Base-by-base conservation (phyloP, 2,113 vertebrate species). In the Syngnathoides biaculeatus region DNA sequence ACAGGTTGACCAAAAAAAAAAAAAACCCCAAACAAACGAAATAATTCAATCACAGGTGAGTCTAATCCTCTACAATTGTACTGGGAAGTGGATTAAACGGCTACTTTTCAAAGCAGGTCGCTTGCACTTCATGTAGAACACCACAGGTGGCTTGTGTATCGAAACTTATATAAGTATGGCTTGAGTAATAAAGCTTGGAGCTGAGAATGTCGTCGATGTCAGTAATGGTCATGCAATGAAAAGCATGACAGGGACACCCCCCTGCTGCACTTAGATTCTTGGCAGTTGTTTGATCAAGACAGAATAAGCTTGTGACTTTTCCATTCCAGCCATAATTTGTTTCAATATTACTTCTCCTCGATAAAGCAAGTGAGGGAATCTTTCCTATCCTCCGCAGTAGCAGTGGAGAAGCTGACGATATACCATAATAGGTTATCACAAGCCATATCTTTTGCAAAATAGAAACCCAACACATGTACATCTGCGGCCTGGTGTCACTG, bases 281-380 rank as follows among this genome's bases (percentile, higher is more conserved):
- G 94, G 94, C 96, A 95, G 95, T 74, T 88, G 90, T 94, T 95
- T 97, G 94, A 99, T 98, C 96, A 97, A 96, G 94, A 95, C 88
- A 90, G 94, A 96, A 98, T 95, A 95, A 97, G 94, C 91, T 89
- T 92, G 93, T 95, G 96, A 97, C 96, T 99, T 99, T 98, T 96
- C 97, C 97, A 97, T 99, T 98, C 94, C 94, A 86, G 93, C 93
- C 94, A 96, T 97, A 97, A 99, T 99, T 98, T 98, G 95, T 98
- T 98, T 96, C 95, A 93, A 94, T 99, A 98, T 97, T 96, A 91
- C 93, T 95, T 94, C 94, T 91, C 80, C 85, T 68, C 78, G 92
- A 89, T 92, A 90, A 93, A 95, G 94, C 92, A 93, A 92, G 94
- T 95, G 95, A 98, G 97, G 93, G 94, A 95, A 96, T 94, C 93